Conservation (phyloP, 2,888 invertebrate species). For the Himalopsyche japonica region DNA sequence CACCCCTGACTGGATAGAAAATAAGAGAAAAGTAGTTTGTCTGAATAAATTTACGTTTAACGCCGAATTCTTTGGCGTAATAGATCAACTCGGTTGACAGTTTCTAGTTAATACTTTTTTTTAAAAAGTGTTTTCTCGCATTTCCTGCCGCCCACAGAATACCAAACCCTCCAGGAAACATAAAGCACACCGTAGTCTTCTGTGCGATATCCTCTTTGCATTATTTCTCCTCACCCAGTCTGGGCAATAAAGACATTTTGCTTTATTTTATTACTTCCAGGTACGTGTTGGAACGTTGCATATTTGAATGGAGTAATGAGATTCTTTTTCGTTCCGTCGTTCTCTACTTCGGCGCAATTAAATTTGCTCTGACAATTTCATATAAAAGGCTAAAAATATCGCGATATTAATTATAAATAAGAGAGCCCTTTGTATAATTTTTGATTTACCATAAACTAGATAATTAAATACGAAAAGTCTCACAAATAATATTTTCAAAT, state of each 20-base stretch:
- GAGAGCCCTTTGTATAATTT: too few relatives aligned
- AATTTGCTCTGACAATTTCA: background rate
- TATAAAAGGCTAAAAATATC: background rate
- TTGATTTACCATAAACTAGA: too few relatives aligned
- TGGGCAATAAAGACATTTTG: slow-evolving; percentile 36
- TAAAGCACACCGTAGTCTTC: slow-evolving; percentile 2
- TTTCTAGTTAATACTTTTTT: slow-evolving; percentile 38
- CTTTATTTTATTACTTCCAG: slow-evolving; percentile 37
- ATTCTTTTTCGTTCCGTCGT: slow-evolving; percentile 2
- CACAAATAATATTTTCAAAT: too few relatives aligned
- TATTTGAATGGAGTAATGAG: slow-evolving; percentile 11
- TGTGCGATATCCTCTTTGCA: slow-evolving; percentile 18
- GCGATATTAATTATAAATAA: background rate
- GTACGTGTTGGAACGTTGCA: slow-evolving; percentile 21
- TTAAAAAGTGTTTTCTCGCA: slow-evolving; percentile 4
- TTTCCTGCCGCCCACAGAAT: slow-evolving; percentile 12
- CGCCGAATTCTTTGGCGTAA: slow-evolving; percentile 27
- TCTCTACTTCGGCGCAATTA: background rate
- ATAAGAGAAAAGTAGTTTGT: slow-evolving; percentile 29
- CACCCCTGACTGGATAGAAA: background rate
- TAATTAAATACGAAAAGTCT: too few relatives aligned
- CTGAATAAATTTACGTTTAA: slow-evolving; percentile 34
- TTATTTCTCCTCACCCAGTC: slow-evolving; percentile 15
- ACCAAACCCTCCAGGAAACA: slow-evolving; percentile 7
- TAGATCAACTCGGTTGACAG: slow-evolving; percentile 34